Evolutionary conservation across 2,888 invertebrate species (phyloP), one percentile per base, ranked within the genome.

Genomic region (Tachina grossa): DNA sequence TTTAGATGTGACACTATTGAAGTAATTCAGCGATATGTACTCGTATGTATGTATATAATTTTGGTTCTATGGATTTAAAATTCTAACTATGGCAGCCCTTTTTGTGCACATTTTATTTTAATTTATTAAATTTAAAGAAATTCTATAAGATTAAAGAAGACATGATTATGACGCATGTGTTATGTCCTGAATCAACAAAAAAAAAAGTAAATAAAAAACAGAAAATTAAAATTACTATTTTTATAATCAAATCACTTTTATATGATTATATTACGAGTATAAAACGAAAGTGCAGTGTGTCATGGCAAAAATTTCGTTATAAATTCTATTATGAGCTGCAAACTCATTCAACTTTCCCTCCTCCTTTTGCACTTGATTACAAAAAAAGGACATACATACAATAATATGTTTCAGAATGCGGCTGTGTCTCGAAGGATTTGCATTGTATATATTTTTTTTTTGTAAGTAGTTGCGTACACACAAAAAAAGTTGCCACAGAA

Each of bases 321-420:
- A 72, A 77, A 77, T 83, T 71, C 63, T 55, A 75, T 76, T 69
- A 53, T 45, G 43, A 41, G 41, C 51, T 53, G 61, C 9, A 63
- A n/a, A 75, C 69, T 43, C 14, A 61, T 61, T 47, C n/a, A 55
- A 69, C n/a, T 61, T 55, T 11, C 22, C 4, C 59, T 45, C 11
- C 9, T 31, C 0, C 31, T 41, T 19, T 39, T 8, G n/a, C 22
- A 31, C 31, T 31, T 6, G 31, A 31, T 31, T 31, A 31, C 31
- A 16, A 22, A 22, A 41, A 45, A 47, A 61, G 14, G 45, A 66
- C 22, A 77, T 41, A 66, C 41, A 76, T 41, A 63, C 19, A 69
- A 53, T 16, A 47, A 63, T 63, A 75, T 19, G 31, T 31, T 31
- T 31, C 31, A 31, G 31, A 31, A 53, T 45, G 53, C 22, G 19